A percentile compares a stretch with the other conserved stretches of the same genome.
Evolutionary conservation across 2,888 invertebrate species (phyloP).

Genomic region (Pteria penguin): DNA sequence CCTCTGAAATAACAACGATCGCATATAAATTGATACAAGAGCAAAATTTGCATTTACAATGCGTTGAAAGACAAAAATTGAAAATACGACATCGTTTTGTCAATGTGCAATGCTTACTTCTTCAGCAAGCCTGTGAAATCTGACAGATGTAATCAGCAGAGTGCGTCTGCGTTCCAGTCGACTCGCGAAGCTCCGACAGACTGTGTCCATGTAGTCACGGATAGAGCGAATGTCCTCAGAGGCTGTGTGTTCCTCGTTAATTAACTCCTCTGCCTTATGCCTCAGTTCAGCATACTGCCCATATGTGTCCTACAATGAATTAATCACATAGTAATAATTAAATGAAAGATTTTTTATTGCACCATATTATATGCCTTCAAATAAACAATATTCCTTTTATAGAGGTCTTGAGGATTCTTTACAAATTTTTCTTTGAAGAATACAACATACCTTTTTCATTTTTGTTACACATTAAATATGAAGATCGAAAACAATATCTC

Average conservation of each 20-base stretch:
- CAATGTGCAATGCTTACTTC: conserved; percentile 82
- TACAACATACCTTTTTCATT: background rate
- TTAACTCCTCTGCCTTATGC: conserved; percentile 85
- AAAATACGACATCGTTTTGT: too few species aligned
- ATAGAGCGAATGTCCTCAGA: conserved; percentile 86
- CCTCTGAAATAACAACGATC: too few species aligned
- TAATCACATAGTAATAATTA: too few species aligned
- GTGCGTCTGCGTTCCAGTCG: conserved; percentile 87
- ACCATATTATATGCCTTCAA: too few species aligned
- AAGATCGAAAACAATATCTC: background rate
- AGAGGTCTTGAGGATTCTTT: too few species aligned
- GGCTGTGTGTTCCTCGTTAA: conserved; percentile 80
- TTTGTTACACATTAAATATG: background rate
- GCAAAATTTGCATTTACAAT: too few species aligned
- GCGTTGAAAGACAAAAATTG: too few species aligned
- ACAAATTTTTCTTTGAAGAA: background rate
- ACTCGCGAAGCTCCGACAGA: conserved; percentile 88
- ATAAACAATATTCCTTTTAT: too few species aligned
- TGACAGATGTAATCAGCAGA: conserved; percentile 87
- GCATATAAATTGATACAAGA: too few species aligned
- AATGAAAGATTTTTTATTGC: too few species aligned
- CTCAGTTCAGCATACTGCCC: conserved; percentile 89
- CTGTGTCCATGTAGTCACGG: conserved; percentile 90
- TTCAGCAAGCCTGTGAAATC: conserved; percentile 88
- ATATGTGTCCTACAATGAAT: conserved; percentile 87